These are phyloP conservation scores for Palythoa heliodiscus DNA, from an alignment of 92 coral and sea anemone species.

Conservation along the genomic window DNA sequence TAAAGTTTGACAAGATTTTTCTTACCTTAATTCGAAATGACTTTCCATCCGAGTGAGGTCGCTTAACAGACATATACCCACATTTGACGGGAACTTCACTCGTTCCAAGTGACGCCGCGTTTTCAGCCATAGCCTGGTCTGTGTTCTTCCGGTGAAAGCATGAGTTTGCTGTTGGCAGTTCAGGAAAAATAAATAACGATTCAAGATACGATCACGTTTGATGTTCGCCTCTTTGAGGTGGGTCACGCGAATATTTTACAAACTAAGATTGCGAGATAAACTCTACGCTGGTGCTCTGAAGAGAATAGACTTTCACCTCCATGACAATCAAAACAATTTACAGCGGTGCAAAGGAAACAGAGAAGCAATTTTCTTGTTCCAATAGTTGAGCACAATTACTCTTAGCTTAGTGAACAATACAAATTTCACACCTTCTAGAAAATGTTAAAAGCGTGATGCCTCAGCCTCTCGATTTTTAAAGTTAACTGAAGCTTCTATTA, in stretches of 20 bases:
- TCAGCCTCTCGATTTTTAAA: neutral
- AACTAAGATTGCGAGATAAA: neutral
- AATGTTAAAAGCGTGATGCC: neutral
- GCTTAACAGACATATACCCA: constrained; percentile 79
- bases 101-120: neutral
- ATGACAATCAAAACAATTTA: neutral
- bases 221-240: neutral
- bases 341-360: neutral
- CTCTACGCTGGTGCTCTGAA: neutral
- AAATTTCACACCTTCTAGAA: neutral
- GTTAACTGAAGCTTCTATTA: neutral
- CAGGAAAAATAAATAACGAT: neutral
- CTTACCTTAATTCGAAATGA: constrained; percentile 79
- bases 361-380: neutral
- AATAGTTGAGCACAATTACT: neutral
- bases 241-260: neutral
- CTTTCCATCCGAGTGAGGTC: constrained; percentile 72
- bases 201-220: neutral
- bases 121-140: constrained; percentile 15
- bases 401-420: neutral
- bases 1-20: neutral
- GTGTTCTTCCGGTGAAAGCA: constrained; percentile 10
- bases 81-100: constrained; percentile 56
- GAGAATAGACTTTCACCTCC: neutral
- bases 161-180: constrained; percentile 10